These are phyloP conservation scores for Baryphthengus martii DNA, from an alignment of 2,113 vertebrate genomes.

Conservation along the genomic window DNA sequence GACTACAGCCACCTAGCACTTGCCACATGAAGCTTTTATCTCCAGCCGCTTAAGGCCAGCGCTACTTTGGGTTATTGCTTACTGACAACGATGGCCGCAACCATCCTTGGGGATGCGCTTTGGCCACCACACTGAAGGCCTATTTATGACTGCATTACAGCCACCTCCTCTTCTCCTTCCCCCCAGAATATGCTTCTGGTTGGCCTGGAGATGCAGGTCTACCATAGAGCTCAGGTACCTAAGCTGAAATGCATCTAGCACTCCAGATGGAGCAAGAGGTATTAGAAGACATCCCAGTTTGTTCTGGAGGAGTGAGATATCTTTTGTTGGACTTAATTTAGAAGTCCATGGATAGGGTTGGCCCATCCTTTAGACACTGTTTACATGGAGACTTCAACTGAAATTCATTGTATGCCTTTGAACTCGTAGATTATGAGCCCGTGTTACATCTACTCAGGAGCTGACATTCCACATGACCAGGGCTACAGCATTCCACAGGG, in stretches of 20 bases:
- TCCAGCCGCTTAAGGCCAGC: neutral
- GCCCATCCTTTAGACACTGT: neutral
- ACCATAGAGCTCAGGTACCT: neutral
- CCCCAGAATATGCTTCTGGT: neutral
- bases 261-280: neutral
- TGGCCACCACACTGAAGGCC: neutral
- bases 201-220: neutral
- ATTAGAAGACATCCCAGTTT: neutral
- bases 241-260: neutral
- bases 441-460: neutral
- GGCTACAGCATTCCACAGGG: neutral
- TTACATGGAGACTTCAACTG: neutral
- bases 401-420: neutral
- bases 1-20: neutral
- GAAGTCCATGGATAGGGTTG: neutral
- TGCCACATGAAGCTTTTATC: neutral
- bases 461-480: rapidly evolving
- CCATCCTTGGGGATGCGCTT: neutral
- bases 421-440: neutral
- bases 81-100: neutral
- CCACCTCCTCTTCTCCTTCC: neutral
- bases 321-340: neutral
- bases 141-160: neutral
- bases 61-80: neutral
- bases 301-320: neutral